A percentile compares a stretch with the other conserved stretches of the same genome.
phyloP scores from a whole-genome alignment of 2,113 vertebrate genomes.

The Diadophis punctatus region DNA sequence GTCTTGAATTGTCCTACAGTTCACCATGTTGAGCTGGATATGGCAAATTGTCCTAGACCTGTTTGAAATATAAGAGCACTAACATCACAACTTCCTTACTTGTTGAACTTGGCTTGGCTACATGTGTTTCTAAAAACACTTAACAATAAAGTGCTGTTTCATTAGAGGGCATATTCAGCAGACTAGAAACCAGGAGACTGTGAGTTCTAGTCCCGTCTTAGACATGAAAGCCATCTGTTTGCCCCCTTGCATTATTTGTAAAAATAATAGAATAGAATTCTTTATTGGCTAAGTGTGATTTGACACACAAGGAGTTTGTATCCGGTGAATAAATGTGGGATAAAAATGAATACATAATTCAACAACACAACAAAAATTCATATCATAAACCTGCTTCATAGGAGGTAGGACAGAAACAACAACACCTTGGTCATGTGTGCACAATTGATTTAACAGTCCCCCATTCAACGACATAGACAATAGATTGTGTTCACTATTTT shows the following conservation, averaged over 20 bases:
- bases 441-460: too few relatives aligned
- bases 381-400: background rate
- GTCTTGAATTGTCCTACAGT: background rate
- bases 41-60: background rate
- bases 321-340: background rate
- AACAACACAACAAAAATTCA: background rate
- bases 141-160: background rate
- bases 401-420: background rate
- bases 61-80: background rate
- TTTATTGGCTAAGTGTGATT: background rate
- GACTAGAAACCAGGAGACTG: background rate
- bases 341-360: background rate
- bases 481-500: background rate
- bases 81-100: background rate
- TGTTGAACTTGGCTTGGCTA: background rate
- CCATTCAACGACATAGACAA: background rate
- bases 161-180: background rate
- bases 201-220: background rate
- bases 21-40: background rate
- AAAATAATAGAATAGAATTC: background rate
- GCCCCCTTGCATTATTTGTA: background rate
- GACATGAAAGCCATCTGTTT: background rate
- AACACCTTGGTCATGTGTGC: background rate
- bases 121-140: background rate
- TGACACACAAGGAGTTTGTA: background rate